phyloP scores from a whole-genome alignment of 2,113 vertebrate genomes.

The Microtus richardsoni region DNA sequence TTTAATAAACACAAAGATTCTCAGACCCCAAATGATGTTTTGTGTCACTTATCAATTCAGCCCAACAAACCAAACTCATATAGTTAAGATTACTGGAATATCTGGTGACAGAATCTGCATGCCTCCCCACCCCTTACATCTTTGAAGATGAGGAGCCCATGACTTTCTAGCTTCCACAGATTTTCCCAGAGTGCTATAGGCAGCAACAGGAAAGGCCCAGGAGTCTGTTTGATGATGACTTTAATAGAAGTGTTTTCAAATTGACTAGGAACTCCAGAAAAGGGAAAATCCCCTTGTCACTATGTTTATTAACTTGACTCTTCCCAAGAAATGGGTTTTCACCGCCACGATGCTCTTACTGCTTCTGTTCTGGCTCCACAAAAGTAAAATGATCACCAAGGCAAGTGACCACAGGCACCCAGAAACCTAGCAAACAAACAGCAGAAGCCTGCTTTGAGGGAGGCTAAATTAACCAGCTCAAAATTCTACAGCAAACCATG shows the following conservation, averaged over 20 bases:
- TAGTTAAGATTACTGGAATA: background rate
- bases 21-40: background rate
- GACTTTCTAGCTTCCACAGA: background rate
- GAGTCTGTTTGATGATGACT: background rate
- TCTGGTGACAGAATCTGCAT: background rate
- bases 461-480: background rate
- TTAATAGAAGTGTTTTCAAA: background rate
- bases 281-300: no score
- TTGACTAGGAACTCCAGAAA: background rate
- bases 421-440: background rate
- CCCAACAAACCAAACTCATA: background rate
- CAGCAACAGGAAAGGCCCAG: background rate
- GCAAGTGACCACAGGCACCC: background rate
- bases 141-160: background rate
- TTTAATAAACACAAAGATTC: background rate
- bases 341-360: no score
- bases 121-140: background rate
- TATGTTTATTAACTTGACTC: background rate
- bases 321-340: no score
- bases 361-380: background rate
- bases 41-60: background rate
- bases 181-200: background rate
- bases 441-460: background rate
- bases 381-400: background rate
- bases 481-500: background rate